Percentiles rank a stretch among this genome's conserved stretches.
These are phyloP conservation scores for Aulostomus chinensis DNA, from an alignment of 2,797 vertebrate species.

Conservation along the genomic window DNA sequence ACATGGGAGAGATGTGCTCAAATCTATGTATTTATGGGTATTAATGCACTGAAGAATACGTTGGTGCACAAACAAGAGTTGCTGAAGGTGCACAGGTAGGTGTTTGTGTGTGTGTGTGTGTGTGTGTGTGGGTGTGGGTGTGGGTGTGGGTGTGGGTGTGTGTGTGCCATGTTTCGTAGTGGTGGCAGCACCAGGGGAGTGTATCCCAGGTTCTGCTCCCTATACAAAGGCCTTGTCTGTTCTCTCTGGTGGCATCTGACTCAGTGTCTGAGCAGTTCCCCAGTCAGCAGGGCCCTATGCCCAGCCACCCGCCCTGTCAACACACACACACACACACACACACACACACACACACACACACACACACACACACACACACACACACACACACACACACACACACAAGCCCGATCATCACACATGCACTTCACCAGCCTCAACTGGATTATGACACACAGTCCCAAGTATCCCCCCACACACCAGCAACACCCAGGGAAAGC, in stretches of 20 bases:
- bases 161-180: constrained; percentile 78
- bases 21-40: constrained; percentile 10
- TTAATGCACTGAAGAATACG: constrained; percentile 26
- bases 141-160: constrained; percentile 21
- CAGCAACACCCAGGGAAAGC: constrained; percentile 55
- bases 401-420: constrained; percentile 41
- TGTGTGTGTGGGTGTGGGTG: too few relatives aligned
- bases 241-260: constrained; percentile 79
- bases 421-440: constrained; percentile 40
- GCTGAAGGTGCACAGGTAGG: constrained; percentile 25
- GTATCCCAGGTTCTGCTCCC: constrained; percentile 78
- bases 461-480: constrained; percentile 24
- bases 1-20: constrained; percentile 2
- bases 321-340: constrained; percentile 42
- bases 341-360: constrained; percentile 12
- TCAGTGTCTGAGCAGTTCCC: constrained; percentile 81
- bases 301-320: constrained; percentile 65
- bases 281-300: constrained; percentile 69
- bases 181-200: constrained; percentile 83
- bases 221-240: constrained; percentile 75
- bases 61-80: constrained; percentile 25
- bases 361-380: constrained; percentile 50
- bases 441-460: constrained; percentile 55
- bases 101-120: constrained; percentile 8
- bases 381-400: constrained; percentile 8